phyloP scores from a whole-genome alignment of 2,888 invertebrate genomes.

The Pyrrhosoma nymphula region DNA sequence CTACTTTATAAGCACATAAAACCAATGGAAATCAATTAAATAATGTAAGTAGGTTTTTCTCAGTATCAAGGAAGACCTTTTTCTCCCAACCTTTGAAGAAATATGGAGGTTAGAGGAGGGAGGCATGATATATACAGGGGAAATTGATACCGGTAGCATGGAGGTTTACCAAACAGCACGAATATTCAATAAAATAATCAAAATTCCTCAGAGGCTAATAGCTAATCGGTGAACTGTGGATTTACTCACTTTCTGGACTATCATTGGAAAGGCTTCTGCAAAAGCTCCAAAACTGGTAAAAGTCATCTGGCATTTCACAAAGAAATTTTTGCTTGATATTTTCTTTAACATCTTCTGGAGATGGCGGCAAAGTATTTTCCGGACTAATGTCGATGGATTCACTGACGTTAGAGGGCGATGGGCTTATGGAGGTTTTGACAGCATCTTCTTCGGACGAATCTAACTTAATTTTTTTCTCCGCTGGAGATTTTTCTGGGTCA shows the following conservation, averaged over 20 bases:
- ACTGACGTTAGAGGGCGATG: background rate
- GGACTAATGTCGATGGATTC: conserved; percentile 70
- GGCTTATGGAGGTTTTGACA: background rate
- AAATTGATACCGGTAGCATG: too few species aligned
- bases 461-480: background rate
- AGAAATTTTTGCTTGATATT: conserved; percentile 88
- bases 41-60: too few species aligned
- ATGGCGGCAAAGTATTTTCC: conserved; percentile 77
- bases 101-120: too few species aligned
- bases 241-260: conserved; percentile 78
- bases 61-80: too few species aligned
- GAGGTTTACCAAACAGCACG: too few species aligned
- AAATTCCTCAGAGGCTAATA: too few species aligned
- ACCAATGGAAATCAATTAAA: too few species aligned
- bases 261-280: conserved; percentile 81
- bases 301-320: conserved; percentile 93
- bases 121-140: too few species aligned
- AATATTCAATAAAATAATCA: too few species aligned
- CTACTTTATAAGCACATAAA: too few species aligned
- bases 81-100: too few species aligned
- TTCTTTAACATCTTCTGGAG: conserved; percentile 78
- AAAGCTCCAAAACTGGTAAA: conserved; percentile 91
- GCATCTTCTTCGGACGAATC: conserved; percentile 73
- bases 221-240: background rate
- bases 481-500: conserved; percentile 75